phyloP scores from a whole-genome alignment of 2,113 vertebrate species.

The Gymnobelideus leadbeateri region DNA sequence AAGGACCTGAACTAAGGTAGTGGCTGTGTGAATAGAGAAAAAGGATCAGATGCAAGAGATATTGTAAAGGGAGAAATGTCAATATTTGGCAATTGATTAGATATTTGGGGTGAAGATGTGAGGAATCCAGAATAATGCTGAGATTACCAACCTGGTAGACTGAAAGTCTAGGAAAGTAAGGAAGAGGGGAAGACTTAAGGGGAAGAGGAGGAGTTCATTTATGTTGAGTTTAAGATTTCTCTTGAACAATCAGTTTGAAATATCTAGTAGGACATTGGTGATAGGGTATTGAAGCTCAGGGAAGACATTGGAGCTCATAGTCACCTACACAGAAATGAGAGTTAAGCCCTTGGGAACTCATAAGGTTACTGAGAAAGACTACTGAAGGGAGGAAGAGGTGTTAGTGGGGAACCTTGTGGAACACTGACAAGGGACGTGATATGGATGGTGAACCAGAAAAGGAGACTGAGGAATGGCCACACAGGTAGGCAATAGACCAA shows the following conservation, averaged over 20 bases:
- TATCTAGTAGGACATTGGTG: background rate
- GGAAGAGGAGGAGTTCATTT: background rate
- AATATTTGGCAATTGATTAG: background rate
- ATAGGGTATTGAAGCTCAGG: background rate
- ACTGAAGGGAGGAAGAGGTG: background rate
- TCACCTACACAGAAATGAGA: background rate
- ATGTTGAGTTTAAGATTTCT: background rate
- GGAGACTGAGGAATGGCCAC: background rate
- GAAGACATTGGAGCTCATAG: background rate
- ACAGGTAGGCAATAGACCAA: background rate
- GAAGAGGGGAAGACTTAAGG: background rate
- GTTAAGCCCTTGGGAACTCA: background rate
- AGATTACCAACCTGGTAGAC: background rate
- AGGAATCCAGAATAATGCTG: background rate
- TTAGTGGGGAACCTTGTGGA: background rate
- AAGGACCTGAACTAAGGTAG: background rate
- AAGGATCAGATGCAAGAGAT: background rate
- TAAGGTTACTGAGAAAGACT: background rate
- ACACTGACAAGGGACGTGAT: background rate
- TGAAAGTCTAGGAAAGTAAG: background rate
- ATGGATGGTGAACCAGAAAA: background rate
- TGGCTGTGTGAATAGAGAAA: background rate
- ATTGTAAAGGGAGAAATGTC: background rate
- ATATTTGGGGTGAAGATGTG: background rate
- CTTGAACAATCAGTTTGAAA: background rate